Percentiles rank a stretch among this genome's conserved stretches.
phyloP scores from a whole-genome alignment of 1,140 invertebrate species.

The Physella acuta region DNA sequence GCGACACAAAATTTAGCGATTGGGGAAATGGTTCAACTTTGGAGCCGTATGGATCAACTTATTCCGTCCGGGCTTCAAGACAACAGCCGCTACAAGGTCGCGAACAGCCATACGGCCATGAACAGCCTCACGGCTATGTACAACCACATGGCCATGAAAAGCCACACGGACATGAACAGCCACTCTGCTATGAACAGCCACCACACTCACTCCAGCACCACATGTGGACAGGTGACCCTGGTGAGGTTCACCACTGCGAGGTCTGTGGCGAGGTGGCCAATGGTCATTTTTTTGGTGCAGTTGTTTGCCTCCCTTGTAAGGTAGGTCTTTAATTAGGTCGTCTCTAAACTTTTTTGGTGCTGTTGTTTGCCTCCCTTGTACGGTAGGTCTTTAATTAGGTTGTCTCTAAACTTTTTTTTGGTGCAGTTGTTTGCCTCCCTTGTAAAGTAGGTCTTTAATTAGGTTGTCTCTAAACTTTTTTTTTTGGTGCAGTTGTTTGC shows the following conservation, averaged over 20 bases:
- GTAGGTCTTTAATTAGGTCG: slow-evolving; percentile 28
- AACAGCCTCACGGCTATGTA: not conserved
- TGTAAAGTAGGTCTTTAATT: not conserved
- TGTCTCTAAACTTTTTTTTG: not conserved
- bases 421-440: not conserved
- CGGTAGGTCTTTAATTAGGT: not conserved
- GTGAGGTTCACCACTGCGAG: slow-evolving; percentile 15
- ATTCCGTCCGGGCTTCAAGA: too few species aligned
- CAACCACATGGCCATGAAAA: not conserved
- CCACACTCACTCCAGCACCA: not conserved
- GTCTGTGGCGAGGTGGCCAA: slow-evolving; percentile 61
- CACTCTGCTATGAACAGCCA: not conserved
- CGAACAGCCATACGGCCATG: not conserved
- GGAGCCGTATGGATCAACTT: too few species aligned
- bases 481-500: not conserved
- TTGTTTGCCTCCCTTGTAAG: slow-evolving; percentile 63
- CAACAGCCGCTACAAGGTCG: not conserved
- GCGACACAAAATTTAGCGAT: too few species aligned
- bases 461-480: not conserved
- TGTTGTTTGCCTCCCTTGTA: not conserved
- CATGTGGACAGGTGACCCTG: not conserved
- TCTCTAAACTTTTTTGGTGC: not conserved
- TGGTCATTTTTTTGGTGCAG: slow-evolving; percentile 63
- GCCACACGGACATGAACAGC: not conserved
- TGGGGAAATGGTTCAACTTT: too few species aligned